These are phyloP conservation scores for Ibycter americanus DNA, from an alignment of 2,797 vertebrate genomes.

Conservation along the genomic window DNA sequence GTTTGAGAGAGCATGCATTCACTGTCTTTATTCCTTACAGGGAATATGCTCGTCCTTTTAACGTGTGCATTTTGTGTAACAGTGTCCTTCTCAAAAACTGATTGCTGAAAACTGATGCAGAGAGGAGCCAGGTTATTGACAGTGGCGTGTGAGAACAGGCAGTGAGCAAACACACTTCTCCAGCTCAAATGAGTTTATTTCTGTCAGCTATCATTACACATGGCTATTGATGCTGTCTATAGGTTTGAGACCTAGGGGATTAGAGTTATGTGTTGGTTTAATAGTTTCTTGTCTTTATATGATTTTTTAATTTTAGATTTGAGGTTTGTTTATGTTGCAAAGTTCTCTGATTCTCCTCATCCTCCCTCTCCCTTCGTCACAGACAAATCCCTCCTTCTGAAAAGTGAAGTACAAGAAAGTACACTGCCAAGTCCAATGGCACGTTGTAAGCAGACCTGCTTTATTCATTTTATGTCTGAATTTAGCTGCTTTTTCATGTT, in stretches of 20 bases:
- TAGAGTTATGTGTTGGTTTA: background rate
- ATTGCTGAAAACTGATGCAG: background rate
- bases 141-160: background rate
- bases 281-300: background rate
- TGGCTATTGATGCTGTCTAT: accelerated
- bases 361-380: background rate
- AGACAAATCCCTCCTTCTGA: background rate
- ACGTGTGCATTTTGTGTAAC: background rate
- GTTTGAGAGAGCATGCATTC: background rate
- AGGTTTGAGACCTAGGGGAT: background rate
- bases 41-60: background rate
- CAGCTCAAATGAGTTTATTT: background rate
- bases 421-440: background rate
- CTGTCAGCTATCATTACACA: background rate
- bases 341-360: background rate
- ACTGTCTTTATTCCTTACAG: background rate
- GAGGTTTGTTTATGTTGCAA: background rate
- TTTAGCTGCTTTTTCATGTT: background rate
- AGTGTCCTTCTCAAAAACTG: background rate
- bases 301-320: background rate
- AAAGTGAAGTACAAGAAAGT: background rate
- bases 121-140: background rate
- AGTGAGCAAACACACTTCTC: background rate
- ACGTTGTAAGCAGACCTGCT: background rate
- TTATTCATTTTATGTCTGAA: background rate